Evolutionary conservation across 1,140 invertebrate genomes (phyloP), one percentile per base, ranked within the genome.

Genomic region (Anadara kagoshimensis): DNA sequence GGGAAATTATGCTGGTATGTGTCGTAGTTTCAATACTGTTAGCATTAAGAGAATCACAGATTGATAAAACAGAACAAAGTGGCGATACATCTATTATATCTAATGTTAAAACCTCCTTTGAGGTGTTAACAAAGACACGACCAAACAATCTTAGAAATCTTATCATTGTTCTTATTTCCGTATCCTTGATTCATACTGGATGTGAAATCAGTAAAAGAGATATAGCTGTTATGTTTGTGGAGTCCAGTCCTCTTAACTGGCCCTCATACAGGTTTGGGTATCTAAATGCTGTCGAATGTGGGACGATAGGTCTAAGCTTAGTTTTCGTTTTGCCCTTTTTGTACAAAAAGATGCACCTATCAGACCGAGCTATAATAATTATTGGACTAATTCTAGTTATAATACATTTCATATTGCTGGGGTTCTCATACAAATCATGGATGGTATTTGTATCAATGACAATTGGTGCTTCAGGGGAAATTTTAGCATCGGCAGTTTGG

Each of bases 141-240:
- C 56, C 75, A 53, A 71, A 57, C 36, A 76, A 79, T 24, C 69
- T 63, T 1, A 62, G 85, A 41, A 45, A 43, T 16, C 69, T 85
- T 36, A 62, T 88, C 47, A 49, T 78, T 10, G 36, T 76, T 18
- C 53, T 78, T 14, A 78, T 81, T 59, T 56, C 75, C 7, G 68
- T 71, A 16, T 69, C 75, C n/a, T 54, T 81, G 3, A 16, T 81
- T 14, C 76, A 86, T 58, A 80, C 81, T 57, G 76, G 78, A 36
- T 85, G 81, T 57, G 85, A 86, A 69, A 76, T 83, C 22, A 85
- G 86, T 1, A 85, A 88, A 62, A 73, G 77, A 61, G 86, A 88
- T 67, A 77, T 85, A 1, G 87, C 85, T 11, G 69, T 88, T 51
- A 63, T 88, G 12, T 86, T 83, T 74, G 82, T 86, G 0, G 66